Percentiles rank a stretch among this genome's conserved stretches.
These are phyloP conservation scores for Axis porcinus DNA, from an alignment of 2,113 vertebrate genomes.

Conservation along the genomic window DNA sequence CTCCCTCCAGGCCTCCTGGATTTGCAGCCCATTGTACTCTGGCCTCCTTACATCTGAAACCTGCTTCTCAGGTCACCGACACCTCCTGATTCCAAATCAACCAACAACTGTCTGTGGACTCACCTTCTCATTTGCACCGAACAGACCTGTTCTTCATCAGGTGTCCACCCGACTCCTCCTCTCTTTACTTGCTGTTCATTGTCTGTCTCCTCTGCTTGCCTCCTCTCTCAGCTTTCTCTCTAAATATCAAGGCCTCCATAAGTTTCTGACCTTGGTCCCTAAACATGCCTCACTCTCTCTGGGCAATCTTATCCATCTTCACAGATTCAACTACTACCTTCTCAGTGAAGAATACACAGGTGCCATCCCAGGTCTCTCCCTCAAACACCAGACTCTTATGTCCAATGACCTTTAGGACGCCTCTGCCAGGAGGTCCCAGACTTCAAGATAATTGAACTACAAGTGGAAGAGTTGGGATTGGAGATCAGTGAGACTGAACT, in stretches of 20 bases:
- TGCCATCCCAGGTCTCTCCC: background rate
- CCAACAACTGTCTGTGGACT: background rate
- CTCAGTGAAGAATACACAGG: background rate
- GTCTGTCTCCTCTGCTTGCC: background rate
- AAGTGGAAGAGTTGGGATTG: background rate
- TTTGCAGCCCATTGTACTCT: background rate
- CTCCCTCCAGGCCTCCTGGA: no score
- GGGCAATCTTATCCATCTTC: background rate
- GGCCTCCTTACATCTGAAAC: background rate
- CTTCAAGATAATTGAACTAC: no score
- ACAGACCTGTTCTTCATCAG: background rate
- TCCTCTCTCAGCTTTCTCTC: background rate
- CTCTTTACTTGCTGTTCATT: background rate
- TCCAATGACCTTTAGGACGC: background rate
- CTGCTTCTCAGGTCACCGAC: background rate
- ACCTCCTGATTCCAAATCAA: background rate
- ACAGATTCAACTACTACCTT: background rate
- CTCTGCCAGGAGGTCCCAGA: background rate
- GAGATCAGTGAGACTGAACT: background rate
- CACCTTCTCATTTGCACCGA: background rate
- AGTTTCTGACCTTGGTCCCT: background rate
- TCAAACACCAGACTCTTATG: background rate
- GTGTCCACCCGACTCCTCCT: background rate
- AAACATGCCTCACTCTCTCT: background rate
- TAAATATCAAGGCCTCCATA: background rate